Evolutionary conservation across 1,140 invertebrate genomes (phyloP), one percentile per base, ranked within the genome.

Genomic region (Bombus superbus): DNA sequence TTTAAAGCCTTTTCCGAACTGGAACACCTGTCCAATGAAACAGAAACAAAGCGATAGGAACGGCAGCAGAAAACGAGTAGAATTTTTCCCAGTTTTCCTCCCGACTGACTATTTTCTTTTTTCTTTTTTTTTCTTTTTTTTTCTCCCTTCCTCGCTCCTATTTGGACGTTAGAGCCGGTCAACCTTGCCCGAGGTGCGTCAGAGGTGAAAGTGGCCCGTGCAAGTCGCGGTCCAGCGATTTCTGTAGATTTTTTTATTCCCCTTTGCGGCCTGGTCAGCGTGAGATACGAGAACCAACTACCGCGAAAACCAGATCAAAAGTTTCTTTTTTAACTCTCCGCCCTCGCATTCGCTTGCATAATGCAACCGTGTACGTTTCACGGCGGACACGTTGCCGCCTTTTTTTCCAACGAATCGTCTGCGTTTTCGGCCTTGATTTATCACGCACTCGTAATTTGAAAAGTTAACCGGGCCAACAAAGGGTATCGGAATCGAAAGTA

Each of bases 201-300:
- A 77, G 62, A 77, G 74, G 81, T 83, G 81, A 83, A 83, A 83
- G 81, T 83, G 81, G 74, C n/a, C 64, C 18, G 62, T 57, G 47
- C 44, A 0, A 40, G 81, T 83, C 62, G 73, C 81, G 81, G 81
- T 83, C 81, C 81, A 83, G n/a, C 74, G 73, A 83, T 83, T 77
- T 76, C 62, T 57, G 62, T 18, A 1, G 35, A 83, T 83, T 83
- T 53, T 77, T 81, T 57, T 42, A 3, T 42, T 38, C 28, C 25
- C 3, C 32, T 68, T n/a, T 38, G 32, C 57, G 22, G 69, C 57
- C 47, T 28, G 38, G 22, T 6, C 28, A 25, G 53, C 28, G 42
- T 25, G 79, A 11, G 32, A 66, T 42, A 47, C 25, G 32, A 13
- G 66, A 40, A 35, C 57, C 80, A 35, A 44, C 25, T 18, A 53